Conservation (phyloP, 2,888 invertebrate species). For the Sceliomorpha sp. region DNA sequence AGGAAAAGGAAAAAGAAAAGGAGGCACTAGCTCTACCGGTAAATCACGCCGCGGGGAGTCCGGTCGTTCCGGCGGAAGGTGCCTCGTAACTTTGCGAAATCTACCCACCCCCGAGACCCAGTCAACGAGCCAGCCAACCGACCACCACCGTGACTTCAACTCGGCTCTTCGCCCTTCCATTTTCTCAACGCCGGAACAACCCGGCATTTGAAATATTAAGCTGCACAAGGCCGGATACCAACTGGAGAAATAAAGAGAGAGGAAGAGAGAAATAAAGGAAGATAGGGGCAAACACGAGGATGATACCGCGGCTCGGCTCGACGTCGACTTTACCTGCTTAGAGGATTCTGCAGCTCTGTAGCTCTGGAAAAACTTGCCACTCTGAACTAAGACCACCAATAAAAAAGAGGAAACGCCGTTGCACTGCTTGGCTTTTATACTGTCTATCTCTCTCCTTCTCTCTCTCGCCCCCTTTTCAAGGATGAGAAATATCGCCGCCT, state of each 20-base stretch:
- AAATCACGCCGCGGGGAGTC: conserved; percentile 56
- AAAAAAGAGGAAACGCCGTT: conserved; percentile 52
- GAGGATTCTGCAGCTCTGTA: conserved; percentile 36
- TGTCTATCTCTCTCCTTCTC: too few relatives aligned
- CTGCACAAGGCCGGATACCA: conserved; percentile 68
- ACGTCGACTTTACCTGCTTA: conserved; percentile 52
- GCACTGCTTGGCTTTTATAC: conserved; percentile 49
- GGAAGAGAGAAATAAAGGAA: conserved; percentile 14
- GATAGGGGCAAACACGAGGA: conserved; percentile 29
- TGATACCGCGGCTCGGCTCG: conserved; percentile 41
- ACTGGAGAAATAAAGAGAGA: conserved; percentile 52
- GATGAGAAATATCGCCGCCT: conserved; percentile 46
- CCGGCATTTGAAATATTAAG: conserved; percentile 76
- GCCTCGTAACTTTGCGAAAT: conserved; percentile 56
- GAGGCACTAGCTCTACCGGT: conserved; percentile 50
- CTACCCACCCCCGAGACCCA: conserved; percentile 41
- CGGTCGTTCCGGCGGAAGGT: conserved; percentile 56
- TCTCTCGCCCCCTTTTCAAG: conserved; percentile 42
- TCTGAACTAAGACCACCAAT: conserved; percentile 48
- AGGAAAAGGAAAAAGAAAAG: conserved; percentile 53
- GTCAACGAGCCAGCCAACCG: conserved; percentile 51
- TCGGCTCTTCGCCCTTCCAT: conserved; percentile 66
- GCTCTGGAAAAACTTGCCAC: conserved; percentile 53
- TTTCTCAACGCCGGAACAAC: conserved; percentile 76
- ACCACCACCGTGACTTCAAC: conserved; percentile 47